Conservation (phyloP, 1,140 invertebrate genomes). For the Pectinophora gossypiella region DNA sequence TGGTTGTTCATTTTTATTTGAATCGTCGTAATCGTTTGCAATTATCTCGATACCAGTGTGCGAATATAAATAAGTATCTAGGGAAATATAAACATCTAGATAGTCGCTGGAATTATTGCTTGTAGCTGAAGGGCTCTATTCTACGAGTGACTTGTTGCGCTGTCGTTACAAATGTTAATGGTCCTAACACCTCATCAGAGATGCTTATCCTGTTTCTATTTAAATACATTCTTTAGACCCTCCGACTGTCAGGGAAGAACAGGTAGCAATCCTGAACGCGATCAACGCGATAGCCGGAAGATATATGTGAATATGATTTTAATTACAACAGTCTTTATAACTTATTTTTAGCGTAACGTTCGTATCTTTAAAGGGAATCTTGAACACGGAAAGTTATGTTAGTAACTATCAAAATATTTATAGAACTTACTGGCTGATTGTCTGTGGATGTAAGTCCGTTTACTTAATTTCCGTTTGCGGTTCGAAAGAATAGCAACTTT, state of each 20-base stretch:
- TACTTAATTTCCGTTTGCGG: no score
- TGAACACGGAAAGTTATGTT: no score
- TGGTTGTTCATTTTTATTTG: neutral
- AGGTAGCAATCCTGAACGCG: neutral
- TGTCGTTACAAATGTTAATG: conserved; percentile 12
- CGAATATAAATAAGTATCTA: neutral
- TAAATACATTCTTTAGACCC: neutral
- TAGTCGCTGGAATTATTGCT: conserved; percentile 12
- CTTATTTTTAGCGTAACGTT: neutral
- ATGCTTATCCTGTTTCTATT: conserved; percentile 2
- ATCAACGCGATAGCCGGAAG: neutral
- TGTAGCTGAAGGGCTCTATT: conserved; percentile 7
- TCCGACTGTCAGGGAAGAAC: neutral
- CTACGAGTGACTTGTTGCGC: conserved; percentile 4
- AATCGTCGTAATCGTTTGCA: neutral
- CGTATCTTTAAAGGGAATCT: no score
- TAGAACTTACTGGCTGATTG: no score
- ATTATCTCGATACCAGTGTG: no score
- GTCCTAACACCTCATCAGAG: conserved; percentile 3
- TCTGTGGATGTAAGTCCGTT: no score
- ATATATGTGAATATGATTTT: neutral
- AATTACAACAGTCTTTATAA: neutral
- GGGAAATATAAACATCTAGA: conserved; percentile 2
- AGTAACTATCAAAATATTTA: no score
- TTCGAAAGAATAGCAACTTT: no score